Evolutionary conservation across 2,888 invertebrate genomes (phyloP).

Genomic region (Meiosimyza platycephala): DNA sequence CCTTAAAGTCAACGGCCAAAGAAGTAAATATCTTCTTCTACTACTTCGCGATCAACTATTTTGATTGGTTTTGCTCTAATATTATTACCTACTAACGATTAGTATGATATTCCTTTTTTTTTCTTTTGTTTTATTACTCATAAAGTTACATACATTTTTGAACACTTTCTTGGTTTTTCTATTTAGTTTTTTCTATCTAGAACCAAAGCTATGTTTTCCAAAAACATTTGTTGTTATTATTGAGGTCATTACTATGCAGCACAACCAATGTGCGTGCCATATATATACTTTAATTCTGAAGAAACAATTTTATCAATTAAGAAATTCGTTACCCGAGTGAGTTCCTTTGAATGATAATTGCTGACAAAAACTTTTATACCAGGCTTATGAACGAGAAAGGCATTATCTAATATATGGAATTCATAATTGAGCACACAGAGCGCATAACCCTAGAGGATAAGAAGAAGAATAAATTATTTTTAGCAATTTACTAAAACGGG

Average conservation of each 20-base stretch:
- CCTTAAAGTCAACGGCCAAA: no score
- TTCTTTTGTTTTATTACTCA: no score
- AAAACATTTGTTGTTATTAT: no score
- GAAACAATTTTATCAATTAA: slow-evolving; percentile 83
- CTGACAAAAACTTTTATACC: slow-evolving; percentile 87
- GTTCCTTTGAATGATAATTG: slow-evolving; percentile 79
- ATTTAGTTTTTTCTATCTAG: no score
- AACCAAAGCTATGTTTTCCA: no score
- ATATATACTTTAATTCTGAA: slow-evolving; percentile 86
- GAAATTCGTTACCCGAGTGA: slow-evolving; percentile 81
- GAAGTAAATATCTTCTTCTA: no score
- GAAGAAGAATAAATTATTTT: not conserved
- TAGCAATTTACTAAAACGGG: not conserved
- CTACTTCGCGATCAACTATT: no score
- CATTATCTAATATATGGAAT: slow-evolving; percentile 91
- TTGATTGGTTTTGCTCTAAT: no score
- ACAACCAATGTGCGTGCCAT: slow-evolving; percentile 83
- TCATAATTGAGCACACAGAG: slow-evolving; percentile 92
- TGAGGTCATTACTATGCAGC: slow-evolving; percentile 74
- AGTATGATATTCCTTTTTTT: no score
- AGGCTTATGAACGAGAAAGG: slow-evolving; percentile 90
- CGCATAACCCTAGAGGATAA: slow-evolving; percentile 78
- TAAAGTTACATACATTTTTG: no score
- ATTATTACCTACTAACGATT: no score
- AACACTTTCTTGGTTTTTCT: no score